phyloP scores from a whole-genome alignment of 2,888 invertebrate species.

The Polymixis flavicincta region DNA sequence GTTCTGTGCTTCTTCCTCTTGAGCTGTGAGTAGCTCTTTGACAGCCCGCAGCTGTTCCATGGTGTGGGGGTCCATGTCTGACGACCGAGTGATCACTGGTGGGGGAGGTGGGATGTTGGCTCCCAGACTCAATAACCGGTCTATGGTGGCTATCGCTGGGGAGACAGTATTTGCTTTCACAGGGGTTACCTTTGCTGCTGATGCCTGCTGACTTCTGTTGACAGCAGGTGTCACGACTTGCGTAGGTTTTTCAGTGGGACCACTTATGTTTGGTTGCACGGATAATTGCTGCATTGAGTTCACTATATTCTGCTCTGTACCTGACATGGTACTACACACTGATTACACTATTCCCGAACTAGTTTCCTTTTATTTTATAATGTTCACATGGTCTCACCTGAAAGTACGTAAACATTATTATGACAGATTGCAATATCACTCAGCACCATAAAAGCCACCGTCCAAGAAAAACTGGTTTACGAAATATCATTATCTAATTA shows the following conservation, averaged over 20 bases:
- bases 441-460: conserved; percentile 26
- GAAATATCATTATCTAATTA: conserved; percentile 46
- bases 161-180: conserved; percentile 84
- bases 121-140: conserved; percentile 86
- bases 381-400: conserved; percentile 83
- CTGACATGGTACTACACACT: conserved; percentile 88
- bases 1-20: conserved; percentile 90
- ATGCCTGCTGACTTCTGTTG: conserved; percentile 83
- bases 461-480: conserved; percentile 51
- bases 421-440: conserved; percentile 50
- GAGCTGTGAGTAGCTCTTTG: conserved; percentile 90
- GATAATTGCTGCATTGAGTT: conserved; percentile 90
- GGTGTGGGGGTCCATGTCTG: conserved; percentile 90
- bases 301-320: conserved; percentile 89
- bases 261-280: conserved; percentile 87
- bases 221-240: conserved; percentile 89
- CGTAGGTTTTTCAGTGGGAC: conserved; percentile 87
- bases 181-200: conserved; percentile 82
- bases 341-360: conserved; percentile 73
- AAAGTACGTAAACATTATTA: conserved; percentile 68
- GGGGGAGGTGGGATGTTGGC: conserved; percentile 86
- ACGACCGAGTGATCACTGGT: conserved; percentile 83
- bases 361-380: conserved; percentile 71
- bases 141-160: conserved; percentile 89
- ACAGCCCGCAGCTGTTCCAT: conserved; percentile 91